Percentiles rank a stretch among this genome's conserved stretches.
Conservation (phyloP, 2,888 invertebrate species). For the Empis stercorea region DNA sequence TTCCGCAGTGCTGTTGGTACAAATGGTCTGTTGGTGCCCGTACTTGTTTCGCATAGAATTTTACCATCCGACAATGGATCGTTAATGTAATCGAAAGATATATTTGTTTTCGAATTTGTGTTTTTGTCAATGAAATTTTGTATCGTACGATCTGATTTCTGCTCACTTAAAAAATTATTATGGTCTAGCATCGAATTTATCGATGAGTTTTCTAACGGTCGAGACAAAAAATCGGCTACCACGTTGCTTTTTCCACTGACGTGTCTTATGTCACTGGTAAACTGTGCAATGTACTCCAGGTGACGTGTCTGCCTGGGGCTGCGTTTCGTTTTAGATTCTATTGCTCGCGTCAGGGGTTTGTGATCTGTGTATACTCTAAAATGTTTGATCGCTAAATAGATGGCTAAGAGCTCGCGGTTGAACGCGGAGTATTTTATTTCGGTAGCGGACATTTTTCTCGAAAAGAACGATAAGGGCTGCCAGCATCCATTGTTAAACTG, state of each 20-base stretch:
- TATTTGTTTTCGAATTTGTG: neutral
- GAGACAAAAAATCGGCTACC: slow-evolving; percentile 4
- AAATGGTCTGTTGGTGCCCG: slow-evolving; percentile 1
- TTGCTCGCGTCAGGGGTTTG: slow-evolving; percentile 23
- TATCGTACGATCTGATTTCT: neutral
- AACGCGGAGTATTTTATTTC: slow-evolving; percentile 4
- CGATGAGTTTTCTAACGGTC: neutral
- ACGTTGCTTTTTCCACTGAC: slow-evolving; percentile 14
- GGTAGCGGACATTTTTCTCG: slow-evolving; percentile 3
- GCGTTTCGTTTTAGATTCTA: slow-evolving; percentile 18
- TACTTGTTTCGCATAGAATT: slow-evolving; percentile 3
- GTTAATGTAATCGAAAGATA: neutral
- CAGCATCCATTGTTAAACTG: slow-evolving; percentile 17
- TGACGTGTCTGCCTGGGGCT: slow-evolving; percentile 25
- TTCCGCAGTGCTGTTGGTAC: neutral
- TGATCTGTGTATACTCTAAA: slow-evolving; percentile 21
- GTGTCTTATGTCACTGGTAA: slow-evolving; percentile 4
- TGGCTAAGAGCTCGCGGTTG: slow-evolving; percentile 4
- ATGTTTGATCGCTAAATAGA: slow-evolving; percentile 18
- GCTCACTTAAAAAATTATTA: neutral
- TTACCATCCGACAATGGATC: neutral
- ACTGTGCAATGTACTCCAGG: slow-evolving; percentile 18
- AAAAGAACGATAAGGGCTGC: slow-evolving; percentile 13
- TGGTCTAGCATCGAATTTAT: neutral
- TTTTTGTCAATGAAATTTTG: neutral